Percentiles rank a stretch among this genome's conserved stretches.
phyloP scores from a whole-genome alignment of 2,113 vertebrate species.

The western clawed frog (Xenopus tropicalis) region UCB_Xtro_10.0 CM004444.2:114987001-114987500 shows the following conservation, averaged over 20 bases:
- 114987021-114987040: too few species aligned
- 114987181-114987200: slow-evolving; percentile 81
- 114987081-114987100: too few species aligned
- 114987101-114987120: too few species aligned
- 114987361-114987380: neutral
- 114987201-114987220: slow-evolving; percentile 81
- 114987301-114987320: slow-evolving; percentile 83
- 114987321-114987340: slow-evolving; percentile 78
- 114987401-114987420: too few species aligned
- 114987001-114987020: too few species aligned
- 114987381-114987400: too few species aligned
- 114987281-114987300: slow-evolving; percentile 96
- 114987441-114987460: too few species aligned
- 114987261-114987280: slow-evolving; percentile 88
- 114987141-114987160: slow-evolving; percentile 66
- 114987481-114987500: slow-evolving; percentile 79
- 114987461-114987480: slow-evolving; percentile 64
- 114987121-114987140: slow-evolving; percentile 1
- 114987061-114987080: too few species aligned
- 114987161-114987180: slow-evolving; percentile 78
- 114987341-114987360: slow-evolving; percentile 73
- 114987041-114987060: too few species aligned
- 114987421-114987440: too few species aligned
- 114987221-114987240: slow-evolving; percentile 79
- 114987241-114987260: slow-evolving; percentile 82